phyloP scores from a whole-genome alignment of 2,888 invertebrate species.

The Mactromeris polynyma region DNA sequence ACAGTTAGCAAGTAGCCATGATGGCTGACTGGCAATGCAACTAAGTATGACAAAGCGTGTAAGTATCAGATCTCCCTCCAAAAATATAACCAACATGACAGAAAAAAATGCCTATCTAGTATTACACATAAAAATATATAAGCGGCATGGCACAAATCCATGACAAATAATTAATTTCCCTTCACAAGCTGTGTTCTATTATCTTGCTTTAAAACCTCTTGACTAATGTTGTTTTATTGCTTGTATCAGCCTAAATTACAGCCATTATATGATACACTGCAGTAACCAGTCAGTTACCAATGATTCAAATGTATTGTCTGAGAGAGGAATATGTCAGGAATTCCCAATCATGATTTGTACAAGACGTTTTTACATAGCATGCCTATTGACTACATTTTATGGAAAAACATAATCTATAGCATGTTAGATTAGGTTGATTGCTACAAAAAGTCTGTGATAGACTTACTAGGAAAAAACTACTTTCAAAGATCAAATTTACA shows the following conservation, averaged over 20 bases:
- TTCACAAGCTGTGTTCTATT: background rate
- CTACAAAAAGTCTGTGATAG: background rate
- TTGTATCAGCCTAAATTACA: background rate
- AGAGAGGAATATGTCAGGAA: background rate
- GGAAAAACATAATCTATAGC: background rate
- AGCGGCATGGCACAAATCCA: background rate
- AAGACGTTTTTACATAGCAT: background rate
- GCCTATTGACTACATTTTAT: background rate
- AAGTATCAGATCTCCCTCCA: background rate
- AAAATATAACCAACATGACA: background rate
- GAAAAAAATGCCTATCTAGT: background rate
- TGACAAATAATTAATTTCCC: background rate
- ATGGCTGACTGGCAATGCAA: background rate
- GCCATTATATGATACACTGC: background rate
- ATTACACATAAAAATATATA: background rate
- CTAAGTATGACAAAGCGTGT: too few species aligned
- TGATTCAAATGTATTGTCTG: background rate
- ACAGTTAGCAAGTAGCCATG: background rate
- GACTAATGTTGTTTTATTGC: background rate
- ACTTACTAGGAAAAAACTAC: too few species aligned
- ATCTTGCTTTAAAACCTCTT: background rate
- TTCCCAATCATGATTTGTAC: background rate
- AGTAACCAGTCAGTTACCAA: background rate
- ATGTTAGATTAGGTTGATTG: background rate
- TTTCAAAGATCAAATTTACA: too few species aligned